phyloP scores from a whole-genome alignment of 2,797 vertebrate genomes.

The Aselliscus stoliczkanus region DNA sequence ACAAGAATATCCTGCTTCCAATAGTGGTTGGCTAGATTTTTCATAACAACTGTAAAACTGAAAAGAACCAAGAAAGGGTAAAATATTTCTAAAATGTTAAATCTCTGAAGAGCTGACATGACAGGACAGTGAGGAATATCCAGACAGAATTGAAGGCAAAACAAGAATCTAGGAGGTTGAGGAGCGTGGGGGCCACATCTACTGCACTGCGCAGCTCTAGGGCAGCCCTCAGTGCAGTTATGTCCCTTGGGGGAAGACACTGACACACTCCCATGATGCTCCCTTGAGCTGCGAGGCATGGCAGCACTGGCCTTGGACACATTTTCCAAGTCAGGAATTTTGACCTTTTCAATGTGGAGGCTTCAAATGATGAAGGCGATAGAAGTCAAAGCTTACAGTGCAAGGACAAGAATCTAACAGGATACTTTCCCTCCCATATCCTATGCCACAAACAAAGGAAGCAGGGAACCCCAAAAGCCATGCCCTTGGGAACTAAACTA shows the following conservation, averaged over 20 bases:
- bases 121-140: neutral
- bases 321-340: neutral
- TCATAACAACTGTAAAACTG: neutral
- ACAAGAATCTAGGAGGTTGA: neutral
- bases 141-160: neutral
- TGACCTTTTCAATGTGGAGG: neutral
- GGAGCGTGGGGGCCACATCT: fast-evolving
- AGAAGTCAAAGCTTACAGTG: neutral
- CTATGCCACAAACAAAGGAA: neutral
- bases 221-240: fast-evolving
- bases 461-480: neutral
- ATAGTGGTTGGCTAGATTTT: neutral
- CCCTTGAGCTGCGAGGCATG: neutral
- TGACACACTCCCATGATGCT: neutral
- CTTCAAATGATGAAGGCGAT: neutral
- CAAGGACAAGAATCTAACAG: neutral
- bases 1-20: neutral
- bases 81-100: neutral
- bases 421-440: neutral
- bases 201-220: fast-evolving
- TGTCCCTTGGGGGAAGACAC: neutral
- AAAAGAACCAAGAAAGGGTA: neutral
- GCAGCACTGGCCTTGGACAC: neutral
- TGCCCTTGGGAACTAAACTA: neutral
- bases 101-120: neutral